Conservation (phyloP, 2,797 vertebrate genomes). For the Gorsachius magnificus region DNA sequence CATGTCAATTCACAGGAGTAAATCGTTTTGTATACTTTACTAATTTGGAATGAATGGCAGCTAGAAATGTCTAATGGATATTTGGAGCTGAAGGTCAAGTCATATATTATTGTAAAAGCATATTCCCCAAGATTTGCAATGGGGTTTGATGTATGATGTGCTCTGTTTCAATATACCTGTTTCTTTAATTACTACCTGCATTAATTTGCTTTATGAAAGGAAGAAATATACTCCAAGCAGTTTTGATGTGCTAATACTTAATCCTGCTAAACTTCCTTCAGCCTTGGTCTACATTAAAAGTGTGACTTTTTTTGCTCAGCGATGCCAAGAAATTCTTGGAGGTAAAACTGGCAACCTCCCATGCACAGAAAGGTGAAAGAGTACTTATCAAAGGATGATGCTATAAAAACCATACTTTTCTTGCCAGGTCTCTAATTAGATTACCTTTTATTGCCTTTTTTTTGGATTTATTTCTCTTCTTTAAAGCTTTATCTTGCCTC, state of each 20-base stretch:
- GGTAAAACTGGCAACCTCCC: constrained; percentile 5
- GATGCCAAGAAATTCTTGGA: constrained; percentile 49
- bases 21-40: background rate
- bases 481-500: constrained; percentile 42
- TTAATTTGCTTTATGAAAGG: constrained; percentile 19
- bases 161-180: constrained; percentile 24
- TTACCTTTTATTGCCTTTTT: constrained; percentile 43
- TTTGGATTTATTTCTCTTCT: constrained; percentile 49
- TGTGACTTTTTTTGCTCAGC: background rate
- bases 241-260: background rate
- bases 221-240: background rate
- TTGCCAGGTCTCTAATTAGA: constrained; percentile 68
- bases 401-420: constrained; percentile 51
- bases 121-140: background rate
- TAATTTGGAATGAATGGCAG: constrained; percentile 15
- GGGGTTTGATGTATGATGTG: background rate
- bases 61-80: background rate
- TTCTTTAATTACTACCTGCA: constrained; percentile 5
- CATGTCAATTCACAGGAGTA: background rate
- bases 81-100: constrained; percentile 24
- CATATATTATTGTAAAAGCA: background rate
- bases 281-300: background rate
- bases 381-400: constrained; percentile 26
- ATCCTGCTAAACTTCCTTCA: constrained; percentile 2
- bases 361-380: constrained; percentile 33